Evolutionary conservation across 2,888 invertebrate genomes (phyloP).

Genomic region (Dicycla oo): DNA sequence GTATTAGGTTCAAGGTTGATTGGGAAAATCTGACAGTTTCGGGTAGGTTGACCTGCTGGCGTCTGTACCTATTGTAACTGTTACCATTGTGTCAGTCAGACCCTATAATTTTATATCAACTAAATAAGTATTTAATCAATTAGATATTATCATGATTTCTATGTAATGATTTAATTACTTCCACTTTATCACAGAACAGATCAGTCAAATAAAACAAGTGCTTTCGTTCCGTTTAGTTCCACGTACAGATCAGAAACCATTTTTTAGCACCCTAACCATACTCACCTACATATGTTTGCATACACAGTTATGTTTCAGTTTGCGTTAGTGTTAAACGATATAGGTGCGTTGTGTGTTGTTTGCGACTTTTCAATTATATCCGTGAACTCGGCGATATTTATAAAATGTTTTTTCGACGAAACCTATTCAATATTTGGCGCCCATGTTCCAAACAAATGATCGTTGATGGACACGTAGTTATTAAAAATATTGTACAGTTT

Average conservation of each 20-base stretch:
- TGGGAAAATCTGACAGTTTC: too few species aligned
- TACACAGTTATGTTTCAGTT: constrained; percentile 32
- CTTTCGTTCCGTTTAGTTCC: not conserved
- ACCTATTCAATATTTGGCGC: constrained; percentile 62
- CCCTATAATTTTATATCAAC: not conserved
- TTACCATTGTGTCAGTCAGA: not conserved
- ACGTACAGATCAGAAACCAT: not conserved
- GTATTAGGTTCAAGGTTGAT: too few species aligned
- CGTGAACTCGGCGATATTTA: constrained; percentile 67
- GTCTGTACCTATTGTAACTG: too few species aligned
- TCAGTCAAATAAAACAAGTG: not conserved
- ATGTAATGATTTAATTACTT: not conserved
- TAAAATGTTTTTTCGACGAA: constrained; percentile 60
- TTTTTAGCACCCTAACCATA: not conserved
- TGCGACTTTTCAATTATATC: constrained; percentile 75
- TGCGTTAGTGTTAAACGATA: constrained; percentile 48
- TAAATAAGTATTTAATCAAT: not conserved
- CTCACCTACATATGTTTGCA: not conserved
- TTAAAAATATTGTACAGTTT: constrained; percentile 57
- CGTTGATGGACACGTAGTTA: constrained; percentile 56
- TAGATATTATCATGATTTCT: not conserved
- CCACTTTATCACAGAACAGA: too few species aligned
- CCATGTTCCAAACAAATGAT: constrained; percentile 57
- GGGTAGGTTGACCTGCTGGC: too few species aligned
- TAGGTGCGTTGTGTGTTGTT: constrained; percentile 63